Conservation (phyloP, 53 echinoderm and acorn worm genomes). For the Mesocentrotus franciscanus region DNA sequence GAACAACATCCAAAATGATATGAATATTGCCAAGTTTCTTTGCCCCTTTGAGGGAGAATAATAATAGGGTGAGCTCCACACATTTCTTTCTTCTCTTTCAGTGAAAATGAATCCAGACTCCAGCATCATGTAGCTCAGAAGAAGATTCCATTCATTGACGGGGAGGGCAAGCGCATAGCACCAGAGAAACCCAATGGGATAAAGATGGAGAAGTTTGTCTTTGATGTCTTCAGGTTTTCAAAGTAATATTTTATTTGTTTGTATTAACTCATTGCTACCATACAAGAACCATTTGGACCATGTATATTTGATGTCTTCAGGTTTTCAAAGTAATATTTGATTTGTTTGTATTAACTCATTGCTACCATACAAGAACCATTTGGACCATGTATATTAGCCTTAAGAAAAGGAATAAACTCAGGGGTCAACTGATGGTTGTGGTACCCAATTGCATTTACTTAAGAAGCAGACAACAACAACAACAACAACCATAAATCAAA, state of each 20-base stretch:
- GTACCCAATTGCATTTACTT: no score
- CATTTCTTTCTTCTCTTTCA: neutral
- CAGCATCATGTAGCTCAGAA: slow-evolving; percentile 95
- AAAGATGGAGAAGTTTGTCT: slow-evolving; percentile 99
- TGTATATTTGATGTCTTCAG: slow-evolving; percentile 98
- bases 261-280: neutral
- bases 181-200: slow-evolving; percentile 98
- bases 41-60: neutral
- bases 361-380: neutral
- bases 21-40: no score
- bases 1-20: no score
- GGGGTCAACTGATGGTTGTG: no score
- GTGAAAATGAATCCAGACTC: slow-evolving; percentile 79
- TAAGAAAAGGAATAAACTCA: no score
- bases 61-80: no score
- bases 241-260: slow-evolving; percentile 68
- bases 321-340: slow-evolving; percentile 83
- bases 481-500: no score
- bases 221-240: slow-evolving; percentile 98
- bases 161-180: slow-evolving; percentile 77
- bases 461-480: no score
- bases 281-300: neutral
- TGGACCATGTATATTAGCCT: no score
- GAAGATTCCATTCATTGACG: slow-evolving; percentile 95
- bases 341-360: neutral